Evolutionary conservation across 2,888 invertebrate genomes (phyloP), one percentile per base, ranked within the genome.

Genomic region (Clepsis dumicolana): DNA sequence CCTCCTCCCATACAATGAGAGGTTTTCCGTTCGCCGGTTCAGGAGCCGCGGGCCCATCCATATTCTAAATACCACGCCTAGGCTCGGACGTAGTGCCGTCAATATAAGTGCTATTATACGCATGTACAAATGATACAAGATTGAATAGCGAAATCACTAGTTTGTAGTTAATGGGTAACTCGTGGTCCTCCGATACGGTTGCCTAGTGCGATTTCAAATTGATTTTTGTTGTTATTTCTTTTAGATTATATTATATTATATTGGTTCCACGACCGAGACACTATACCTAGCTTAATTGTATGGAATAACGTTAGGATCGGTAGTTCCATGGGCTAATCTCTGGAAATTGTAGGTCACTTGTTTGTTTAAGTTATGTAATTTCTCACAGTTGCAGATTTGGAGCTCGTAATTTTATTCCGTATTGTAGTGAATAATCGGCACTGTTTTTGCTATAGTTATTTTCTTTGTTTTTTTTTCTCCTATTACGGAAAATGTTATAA

Each of bases 381-480:
- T 27, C 62, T 67, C 62, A 62, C 41, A 66, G 61, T 27, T 53
- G 56, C 63, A 64, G 63, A 64, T 68, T 68, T 68, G 32, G 64
- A 69, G 44, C 71, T 54, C 66, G 65, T 66, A 70, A 70, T 70
- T 76, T 71, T 72, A 70, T 72, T 73, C 76, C 78, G 80, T 82
- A 83, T 81, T 79, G 80, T 86, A 86, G 81, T 80, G 80, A 80
- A 79, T 88, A 87, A 90, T 93, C 88, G 91, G 91, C 92, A 90
- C 90, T 93, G 92, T 92, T 93, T 87, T 89, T 86, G 83, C 86
- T 85, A 81, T 90, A 86, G 84, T 88, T 89, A 86, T 84, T 88
- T 84, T 85, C 77, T 80, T 87, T 86, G 81, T 82, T 89, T 87
- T 87, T 77, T 84, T 87, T 84, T 83, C 80, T 86, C 85, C 82